Evolutionary conservation across 2,113 vertebrate species (phyloP).

Genomic region (Colius striatus): DNA sequence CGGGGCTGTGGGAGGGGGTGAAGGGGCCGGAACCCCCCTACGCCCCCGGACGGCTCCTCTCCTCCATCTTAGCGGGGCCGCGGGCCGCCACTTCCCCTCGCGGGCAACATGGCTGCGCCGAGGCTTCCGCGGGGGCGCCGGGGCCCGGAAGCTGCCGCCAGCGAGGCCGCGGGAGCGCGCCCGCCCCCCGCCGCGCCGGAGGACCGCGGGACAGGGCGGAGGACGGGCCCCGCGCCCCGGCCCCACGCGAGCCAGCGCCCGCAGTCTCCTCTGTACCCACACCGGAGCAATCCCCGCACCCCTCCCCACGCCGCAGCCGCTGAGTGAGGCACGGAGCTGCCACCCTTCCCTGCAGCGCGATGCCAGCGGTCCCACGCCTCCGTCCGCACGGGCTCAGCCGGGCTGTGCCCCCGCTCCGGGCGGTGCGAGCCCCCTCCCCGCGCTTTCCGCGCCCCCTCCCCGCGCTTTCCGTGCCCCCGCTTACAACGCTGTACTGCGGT

Average conservation of each 20-base stretch:
- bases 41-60: not conserved
- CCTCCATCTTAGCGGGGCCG: conserved; percentile 53
- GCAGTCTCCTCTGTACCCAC: too few relatives aligned
- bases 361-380: too few relatives aligned
- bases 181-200: not conserved
- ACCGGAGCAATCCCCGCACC: too few relatives aligned
- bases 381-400: not conserved
- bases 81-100: not conserved
- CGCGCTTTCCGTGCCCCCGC: too few relatives aligned
- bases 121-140: not conserved
- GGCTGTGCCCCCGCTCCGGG: too few relatives aligned
- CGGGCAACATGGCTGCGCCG: conserved; percentile 43
- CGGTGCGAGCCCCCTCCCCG: too few relatives aligned
- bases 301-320: too few relatives aligned
- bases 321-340: not conserved
- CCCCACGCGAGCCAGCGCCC: too few relatives aligned
- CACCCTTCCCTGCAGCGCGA: not conserved
- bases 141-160: not conserved
- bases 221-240: too few relatives aligned
- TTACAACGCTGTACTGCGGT: too few relatives aligned
- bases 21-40: not conserved
- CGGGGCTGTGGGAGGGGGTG: not conserved
- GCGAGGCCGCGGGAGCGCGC: not conserved
- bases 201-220: not conserved
- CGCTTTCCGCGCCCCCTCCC: too few relatives aligned